Base-by-base conservation (phyloP, 2,797 vertebrate genomes). In the Catostomus latipinnis region DNA sequence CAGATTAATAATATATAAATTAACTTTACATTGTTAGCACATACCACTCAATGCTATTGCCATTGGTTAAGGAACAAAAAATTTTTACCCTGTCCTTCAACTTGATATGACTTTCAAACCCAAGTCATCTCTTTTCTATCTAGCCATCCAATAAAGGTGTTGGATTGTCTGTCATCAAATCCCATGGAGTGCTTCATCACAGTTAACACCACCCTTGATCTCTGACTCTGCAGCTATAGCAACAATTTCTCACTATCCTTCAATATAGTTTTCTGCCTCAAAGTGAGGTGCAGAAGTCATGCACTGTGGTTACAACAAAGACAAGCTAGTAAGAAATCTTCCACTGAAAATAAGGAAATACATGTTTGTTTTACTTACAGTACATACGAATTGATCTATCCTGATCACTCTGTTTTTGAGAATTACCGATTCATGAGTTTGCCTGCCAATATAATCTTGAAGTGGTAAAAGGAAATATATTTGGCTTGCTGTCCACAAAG, bases 71-170 rank as follows among this genome's bases (percentile, higher is more conserved):
- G 52, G 13, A 52, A 58, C n/a, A 71, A 76, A 49, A 70, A 6
- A 18, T 2, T 78, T 81, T 81, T 73, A 75, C 80, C 82, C 78
- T 84, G n/a, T 66, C 86, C 69, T 56, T 48, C 74, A 18, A 46
- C 75, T 54, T 22, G 6, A 70, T 76, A 18, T 73, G 80, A 88
- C 84, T 82, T 83, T 43, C 74, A 76, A 85, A 85, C 34, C 34
- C 34, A 34, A 34, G 53, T 61, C 48, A 71, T 91, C 81, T 18
- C 87, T 87, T 87, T 88, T 88, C 88, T 82, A 88, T 89, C 87
- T 89, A 87, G 81, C 83, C 48, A 53, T 86, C 83, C 84, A 88
- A 89, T 91, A 89, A 89, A 88, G 71, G 80, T 86, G 34, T 4
- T 34, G 34, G 34, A 34, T 84, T 10, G 86, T 88, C 68, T 84